Base-by-base conservation (phyloP, 2,113 vertebrate genomes). In the Heliornis fulica region DNA sequence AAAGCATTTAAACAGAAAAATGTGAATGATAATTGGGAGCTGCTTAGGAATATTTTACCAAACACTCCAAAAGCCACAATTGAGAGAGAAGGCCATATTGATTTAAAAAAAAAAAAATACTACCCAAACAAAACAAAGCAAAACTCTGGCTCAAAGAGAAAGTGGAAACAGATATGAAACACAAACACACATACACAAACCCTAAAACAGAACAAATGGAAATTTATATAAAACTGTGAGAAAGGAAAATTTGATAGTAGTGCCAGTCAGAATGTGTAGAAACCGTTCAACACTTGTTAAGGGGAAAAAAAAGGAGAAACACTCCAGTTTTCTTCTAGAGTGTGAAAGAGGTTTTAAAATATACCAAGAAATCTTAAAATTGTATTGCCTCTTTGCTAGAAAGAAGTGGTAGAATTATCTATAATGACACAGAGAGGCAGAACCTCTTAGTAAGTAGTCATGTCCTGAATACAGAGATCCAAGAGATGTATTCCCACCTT, bases 21-120 rank as follows among this genome's bases (percentile, higher is more conserved):
- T 96, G 43, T 88, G 90, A 95, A 78, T 66, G 63, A 78, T 94
- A 97, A 96, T 91, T 97, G 85, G 69, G 82, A 96, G 60, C 94
- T 93, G 71, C 40, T 94, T 93, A 89, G 60, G 83, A 96, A 92
- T 93, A 94, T 88, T 94, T 96, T 94, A 86, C 71, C 56, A 81
- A 93, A 86, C 4, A 8, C 17, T 66, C 34, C 36, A 61, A 76
- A 95, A 96, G 50, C 84, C 93, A 88, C 90, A 94, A 93, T 54
- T 91, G 89, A 96, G 45, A 93, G n/a, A 66, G 54, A 91, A 93
- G 66, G 14, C 38, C 29, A 32, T 76, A 65, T 13, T 87, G n/a
- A 4, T 79, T 89, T 79, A 5, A 4, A 12, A 77, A 87, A 77
- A 87, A 59, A 92, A 96, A 83, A 76, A 68, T 26, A 40, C 53